Evolutionary conservation across 2,113 vertebrate species (phyloP).

Genomic region (Crotalus helleri): DNA sequence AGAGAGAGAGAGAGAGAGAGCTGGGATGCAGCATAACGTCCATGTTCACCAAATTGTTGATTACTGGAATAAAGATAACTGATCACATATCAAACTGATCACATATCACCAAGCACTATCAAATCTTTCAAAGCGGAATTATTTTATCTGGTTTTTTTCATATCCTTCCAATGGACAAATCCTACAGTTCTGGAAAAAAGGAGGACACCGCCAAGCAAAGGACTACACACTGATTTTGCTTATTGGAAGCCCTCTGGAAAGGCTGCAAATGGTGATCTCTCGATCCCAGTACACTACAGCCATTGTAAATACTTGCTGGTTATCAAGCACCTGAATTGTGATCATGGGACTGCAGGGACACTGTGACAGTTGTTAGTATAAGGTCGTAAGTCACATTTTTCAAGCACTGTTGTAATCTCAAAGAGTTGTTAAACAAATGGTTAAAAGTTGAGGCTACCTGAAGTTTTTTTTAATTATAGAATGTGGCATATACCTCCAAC

Average conservation of each 20-base stretch:
- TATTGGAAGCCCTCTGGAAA: neutral
- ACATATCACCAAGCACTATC: neutral
- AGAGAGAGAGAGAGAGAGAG: neutral
- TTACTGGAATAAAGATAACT: neutral
- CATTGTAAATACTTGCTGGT: neutral
- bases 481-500: neutral
- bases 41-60: neutral
- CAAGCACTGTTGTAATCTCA: neutral
- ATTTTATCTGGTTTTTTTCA: neutral
- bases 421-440: neutral
- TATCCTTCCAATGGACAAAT: neutral
- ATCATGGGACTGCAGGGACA: neutral
- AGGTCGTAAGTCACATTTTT: neutral
- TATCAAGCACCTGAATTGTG: neutral
- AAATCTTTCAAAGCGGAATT: neutral
- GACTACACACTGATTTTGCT: neutral
- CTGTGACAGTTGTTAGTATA: neutral
- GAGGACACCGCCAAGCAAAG: neutral
- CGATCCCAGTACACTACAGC: neutral
- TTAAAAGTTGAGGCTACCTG: neutral
- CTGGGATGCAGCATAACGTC: neutral
- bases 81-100: neutral
- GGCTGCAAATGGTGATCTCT: neutral
- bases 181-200: neutral
- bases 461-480: neutral